Conservation (phyloP, 2,888 invertebrate genomes). For the Crocallis elinguaria region DNA sequence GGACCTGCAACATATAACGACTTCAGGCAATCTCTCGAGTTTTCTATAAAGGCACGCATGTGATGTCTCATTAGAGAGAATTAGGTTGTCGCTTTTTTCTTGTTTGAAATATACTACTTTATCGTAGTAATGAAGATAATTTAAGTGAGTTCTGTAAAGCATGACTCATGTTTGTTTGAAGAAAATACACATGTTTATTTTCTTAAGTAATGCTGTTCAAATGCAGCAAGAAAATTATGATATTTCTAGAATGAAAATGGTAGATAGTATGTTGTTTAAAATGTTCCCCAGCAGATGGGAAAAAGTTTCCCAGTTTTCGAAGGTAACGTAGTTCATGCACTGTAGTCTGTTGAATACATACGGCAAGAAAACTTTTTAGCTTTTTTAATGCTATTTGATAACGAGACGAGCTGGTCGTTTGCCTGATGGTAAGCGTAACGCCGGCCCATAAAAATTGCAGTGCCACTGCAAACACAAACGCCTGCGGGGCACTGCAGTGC, state of each 20-base stretch:
- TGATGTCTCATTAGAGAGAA: constrained; percentile 13
- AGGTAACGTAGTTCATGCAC: background rate
- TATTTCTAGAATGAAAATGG: too few species aligned
- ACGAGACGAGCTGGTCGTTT: too few species aligned
- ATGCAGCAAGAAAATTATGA: too few species aligned
- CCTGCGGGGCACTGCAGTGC: too few species aligned
- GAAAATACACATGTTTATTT: background rate
- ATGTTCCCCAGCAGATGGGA: too few species aligned
- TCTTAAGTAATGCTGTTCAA: too few species aligned
- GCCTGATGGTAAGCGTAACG: too few species aligned
- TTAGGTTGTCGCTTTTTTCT: background rate
- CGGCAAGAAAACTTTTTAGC: background rate
- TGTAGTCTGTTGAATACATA: background rate
- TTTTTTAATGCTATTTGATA: too few species aligned
- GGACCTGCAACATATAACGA: constrained; percentile 9
- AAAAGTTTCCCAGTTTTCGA: background rate
- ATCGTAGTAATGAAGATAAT: background rate
- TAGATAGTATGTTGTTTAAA: too few species aligned
- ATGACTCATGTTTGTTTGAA: background rate
- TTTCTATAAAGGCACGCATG: constrained; percentile 6
- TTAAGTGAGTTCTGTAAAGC: too few species aligned
- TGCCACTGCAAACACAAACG: too few species aligned
- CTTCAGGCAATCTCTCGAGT: background rate
- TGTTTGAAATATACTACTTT: constrained; percentile 1
- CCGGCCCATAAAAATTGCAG: too few species aligned